These are phyloP conservation scores for Alosa alosa DNA, from an alignment of 2,113 vertebrate genomes.

Conservation along the genomic window DNA sequence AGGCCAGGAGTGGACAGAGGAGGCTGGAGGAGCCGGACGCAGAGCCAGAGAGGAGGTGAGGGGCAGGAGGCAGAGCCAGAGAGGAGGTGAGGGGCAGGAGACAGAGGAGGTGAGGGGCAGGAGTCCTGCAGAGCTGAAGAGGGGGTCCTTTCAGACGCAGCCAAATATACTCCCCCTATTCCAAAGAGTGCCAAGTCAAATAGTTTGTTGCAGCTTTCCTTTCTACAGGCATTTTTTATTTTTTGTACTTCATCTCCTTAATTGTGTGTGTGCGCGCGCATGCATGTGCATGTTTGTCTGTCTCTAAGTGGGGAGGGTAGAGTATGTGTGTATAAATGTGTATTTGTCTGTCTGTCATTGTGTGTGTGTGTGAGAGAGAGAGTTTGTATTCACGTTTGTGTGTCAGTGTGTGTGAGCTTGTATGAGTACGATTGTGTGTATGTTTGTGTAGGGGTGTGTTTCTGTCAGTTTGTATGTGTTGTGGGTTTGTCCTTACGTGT, in stretches of 20 bases:
- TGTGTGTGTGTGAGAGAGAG: background rate
- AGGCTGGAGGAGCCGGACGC: background rate
- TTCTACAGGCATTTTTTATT: background rate
- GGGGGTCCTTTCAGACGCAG: background rate
- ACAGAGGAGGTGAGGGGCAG: too few relatives aligned
- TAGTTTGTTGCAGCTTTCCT: background rate
- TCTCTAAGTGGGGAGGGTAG: background rate
- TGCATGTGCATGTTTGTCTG: background rate
- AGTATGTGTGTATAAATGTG: background rate
- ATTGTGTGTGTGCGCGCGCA: background rate
- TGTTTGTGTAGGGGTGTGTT: slow-evolving; percentile 16
- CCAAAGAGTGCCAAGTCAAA: background rate
- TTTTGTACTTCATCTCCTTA: background rate
- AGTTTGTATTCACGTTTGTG: background rate
- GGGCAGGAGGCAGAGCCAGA: too few relatives aligned
- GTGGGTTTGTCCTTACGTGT: background rate
- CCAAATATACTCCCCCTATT: background rate
- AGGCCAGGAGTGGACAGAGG: background rate
- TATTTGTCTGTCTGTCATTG: background rate
- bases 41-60: background rate
- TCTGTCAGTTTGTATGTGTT: background rate
- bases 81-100: too few relatives aligned
- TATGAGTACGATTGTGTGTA: background rate
- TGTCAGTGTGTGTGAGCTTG: slow-evolving; percentile 17
- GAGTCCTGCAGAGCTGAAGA: background rate